These are phyloP conservation scores for Gymnocypris eckloni DNA, from an alignment of 2,797 vertebrate species.

Conservation along the genomic window DNA sequence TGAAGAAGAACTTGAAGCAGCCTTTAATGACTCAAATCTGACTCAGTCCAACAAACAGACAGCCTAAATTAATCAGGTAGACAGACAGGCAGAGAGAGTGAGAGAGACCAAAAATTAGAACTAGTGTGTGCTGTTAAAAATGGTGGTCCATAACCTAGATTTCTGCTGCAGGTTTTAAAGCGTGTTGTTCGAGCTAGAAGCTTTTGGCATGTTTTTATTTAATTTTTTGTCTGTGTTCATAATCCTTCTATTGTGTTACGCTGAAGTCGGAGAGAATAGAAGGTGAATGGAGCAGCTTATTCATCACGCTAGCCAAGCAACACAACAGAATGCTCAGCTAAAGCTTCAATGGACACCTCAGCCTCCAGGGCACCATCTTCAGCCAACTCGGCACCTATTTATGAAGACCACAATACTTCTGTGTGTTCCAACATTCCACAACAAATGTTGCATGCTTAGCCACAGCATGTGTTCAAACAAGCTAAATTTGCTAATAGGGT, in stretches of 20 bases:
- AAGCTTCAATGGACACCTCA: constrained; percentile 19
- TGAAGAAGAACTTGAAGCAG: constrained; percentile 25
- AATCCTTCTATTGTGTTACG: constrained; percentile 61
- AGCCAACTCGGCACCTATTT: constrained; percentile 32
- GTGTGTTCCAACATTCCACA: neutral
- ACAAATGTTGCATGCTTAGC: neutral
- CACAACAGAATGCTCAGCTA: constrained; percentile 22
- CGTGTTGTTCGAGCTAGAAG: constrained; percentile 27
- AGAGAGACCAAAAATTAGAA: neutral
- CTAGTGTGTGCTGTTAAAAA: constrained; percentile 7
- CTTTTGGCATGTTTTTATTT: constrained; percentile 1
- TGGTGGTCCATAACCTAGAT: constrained; percentile 45
- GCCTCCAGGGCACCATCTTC: constrained; percentile 34
- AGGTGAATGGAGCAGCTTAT: constrained; percentile 36
- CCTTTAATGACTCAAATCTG: constrained; percentile 39
- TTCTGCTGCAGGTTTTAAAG: constrained; percentile 36
- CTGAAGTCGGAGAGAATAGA: constrained; percentile 26
- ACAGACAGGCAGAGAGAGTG: constrained; percentile 16
- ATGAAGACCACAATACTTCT: constrained; percentile 13
- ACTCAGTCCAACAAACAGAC: constrained; percentile 28
- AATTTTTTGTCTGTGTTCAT: constrained; percentile 8
- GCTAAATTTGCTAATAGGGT: neutral
- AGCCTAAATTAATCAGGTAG: constrained; percentile 27
- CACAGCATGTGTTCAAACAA: neutral
- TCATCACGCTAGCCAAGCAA: constrained; percentile 28